Percentiles rank a stretch among this genome's conserved stretches.
Evolutionary conservation across 92 coral and sea anemone genomes (phyloP).

Genomic region (Palythoa caribaeorum): DNA sequence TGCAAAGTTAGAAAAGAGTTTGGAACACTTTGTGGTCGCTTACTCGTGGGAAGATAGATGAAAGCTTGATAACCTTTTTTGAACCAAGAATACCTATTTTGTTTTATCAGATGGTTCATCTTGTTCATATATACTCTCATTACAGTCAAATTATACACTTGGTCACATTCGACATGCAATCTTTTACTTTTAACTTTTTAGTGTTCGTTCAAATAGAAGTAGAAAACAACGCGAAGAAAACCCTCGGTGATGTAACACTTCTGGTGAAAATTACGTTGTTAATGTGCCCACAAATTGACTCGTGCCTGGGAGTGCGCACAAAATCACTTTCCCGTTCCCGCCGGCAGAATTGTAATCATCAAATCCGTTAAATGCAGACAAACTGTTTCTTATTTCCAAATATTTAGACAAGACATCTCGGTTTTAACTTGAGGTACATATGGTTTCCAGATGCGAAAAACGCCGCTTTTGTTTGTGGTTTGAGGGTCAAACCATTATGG

Average conservation of each 20-base stretch:
- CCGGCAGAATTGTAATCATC: slow-evolving; percentile 20
- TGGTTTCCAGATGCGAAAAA: slow-evolving; percentile 35
- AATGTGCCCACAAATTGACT: not conserved
- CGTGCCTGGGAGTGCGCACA: slow-evolving; percentile 12
- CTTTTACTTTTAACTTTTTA: not conserved
- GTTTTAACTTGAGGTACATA: not conserved
- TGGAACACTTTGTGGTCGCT: not conserved
- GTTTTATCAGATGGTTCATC: slow-evolving; percentile 17
- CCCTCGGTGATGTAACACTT: not conserved
- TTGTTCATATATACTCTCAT: slow-evolving; percentile 32
- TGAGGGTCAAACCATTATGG: not conserved
- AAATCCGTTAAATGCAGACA: slow-evolving; percentile 26
- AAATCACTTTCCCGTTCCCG: not conserved
- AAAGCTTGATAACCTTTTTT: slow-evolving; percentile 28
- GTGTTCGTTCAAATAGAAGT: not conserved
- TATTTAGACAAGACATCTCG: slow-evolving; percentile 4
- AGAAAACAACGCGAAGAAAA: not conserved
- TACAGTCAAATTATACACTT: slow-evolving; percentile 38
- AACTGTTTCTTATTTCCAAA: slow-evolving; percentile 14
- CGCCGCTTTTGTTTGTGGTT: not conserved
- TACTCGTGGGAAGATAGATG: not conserved
- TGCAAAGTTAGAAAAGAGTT: not conserved
- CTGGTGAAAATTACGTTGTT: slow-evolving; percentile 18
- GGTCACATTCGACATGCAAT: slow-evolving; percentile 45
- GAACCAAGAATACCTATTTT: slow-evolving; percentile 18